Conservation (phyloP, 2,888 invertebrate species). For the Aspidapion aeneum region DNA sequence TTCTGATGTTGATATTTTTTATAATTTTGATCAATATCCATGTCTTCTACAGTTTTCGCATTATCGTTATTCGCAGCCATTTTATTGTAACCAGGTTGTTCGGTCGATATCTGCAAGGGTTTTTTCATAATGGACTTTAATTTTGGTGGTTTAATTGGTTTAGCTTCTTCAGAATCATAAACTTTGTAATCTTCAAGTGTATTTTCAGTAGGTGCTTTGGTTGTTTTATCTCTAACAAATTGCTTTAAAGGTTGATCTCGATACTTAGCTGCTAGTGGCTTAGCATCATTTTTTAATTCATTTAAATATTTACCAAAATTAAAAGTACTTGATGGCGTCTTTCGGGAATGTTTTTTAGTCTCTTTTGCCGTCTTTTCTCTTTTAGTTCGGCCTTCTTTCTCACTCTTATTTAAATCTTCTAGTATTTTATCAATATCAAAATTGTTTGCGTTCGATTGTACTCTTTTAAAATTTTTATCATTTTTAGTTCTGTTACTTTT, state of each 20-base stretch:
- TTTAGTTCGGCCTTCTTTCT: neutral
- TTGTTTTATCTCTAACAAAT: constrained; percentile 10
- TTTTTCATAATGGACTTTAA: constrained; percentile 24
- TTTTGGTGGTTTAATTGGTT: neutral
- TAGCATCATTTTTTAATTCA: neutral
- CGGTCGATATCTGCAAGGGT: constrained; percentile 26
- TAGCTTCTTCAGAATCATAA: constrained; percentile 13
- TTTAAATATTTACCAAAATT: neutral
- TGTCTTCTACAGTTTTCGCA: neutral
- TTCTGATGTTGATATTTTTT: neutral
- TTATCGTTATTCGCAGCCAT: neutral
- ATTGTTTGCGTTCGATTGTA: neutral
- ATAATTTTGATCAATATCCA: neutral
- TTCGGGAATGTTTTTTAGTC: neutral
- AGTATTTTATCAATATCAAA: neutral
- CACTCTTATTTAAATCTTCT: neutral
- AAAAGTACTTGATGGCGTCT: neutral
- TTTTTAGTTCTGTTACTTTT: no score
- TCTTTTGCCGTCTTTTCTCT: neutral
- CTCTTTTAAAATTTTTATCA: no score
- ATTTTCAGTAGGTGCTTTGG: constrained; percentile 10
- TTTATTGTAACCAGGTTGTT: neutral
- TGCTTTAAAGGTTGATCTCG: neutral
- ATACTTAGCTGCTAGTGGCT: neutral
- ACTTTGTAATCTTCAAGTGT: constrained; percentile 13